Evolutionary conservation across 2,888 invertebrate genomes (phyloP).

Genomic region (Ectemnius cavifrons): DNA sequence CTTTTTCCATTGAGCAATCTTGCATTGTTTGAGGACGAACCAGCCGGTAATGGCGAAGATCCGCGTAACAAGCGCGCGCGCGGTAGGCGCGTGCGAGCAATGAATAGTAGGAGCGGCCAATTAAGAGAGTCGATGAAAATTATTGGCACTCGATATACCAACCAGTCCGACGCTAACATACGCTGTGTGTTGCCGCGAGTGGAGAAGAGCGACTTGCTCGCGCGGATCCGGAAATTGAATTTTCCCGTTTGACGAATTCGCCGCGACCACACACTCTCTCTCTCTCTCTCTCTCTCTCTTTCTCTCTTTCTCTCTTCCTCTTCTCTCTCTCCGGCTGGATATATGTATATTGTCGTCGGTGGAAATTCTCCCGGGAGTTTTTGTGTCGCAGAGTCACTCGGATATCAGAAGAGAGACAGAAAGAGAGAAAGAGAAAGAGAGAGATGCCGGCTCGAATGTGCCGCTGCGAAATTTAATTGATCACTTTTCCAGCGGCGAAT

Average conservation of each 20-base stretch:
- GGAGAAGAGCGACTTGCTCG: constrained; percentile 16
- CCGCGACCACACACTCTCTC: constrained; percentile 4
- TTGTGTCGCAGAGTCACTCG: constrained; percentile 26
- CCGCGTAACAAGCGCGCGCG: not conserved
- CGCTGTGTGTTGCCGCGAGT: no score
- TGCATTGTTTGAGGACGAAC: no score
- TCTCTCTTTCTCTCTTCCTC: no score
- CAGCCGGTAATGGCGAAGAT: not conserved
- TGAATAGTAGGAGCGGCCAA: constrained; percentile 40
- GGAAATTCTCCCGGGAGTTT: constrained; percentile 42
- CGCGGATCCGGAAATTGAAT: constrained; percentile 52
- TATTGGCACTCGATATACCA: constrained; percentile 43
- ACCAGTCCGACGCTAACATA: not conserved
- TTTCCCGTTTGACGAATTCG: constrained; percentile 55
- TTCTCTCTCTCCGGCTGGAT: not conserved
- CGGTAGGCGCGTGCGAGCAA: constrained; percentile 36
- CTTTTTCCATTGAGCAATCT: no score
- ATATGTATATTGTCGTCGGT: constrained; percentile 26
- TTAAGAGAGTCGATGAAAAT: constrained; percentile 44
- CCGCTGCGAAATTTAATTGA: constrained; percentile 45
- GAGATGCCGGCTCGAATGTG: constrained; percentile 10
- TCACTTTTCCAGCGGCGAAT: constrained; percentile 48
- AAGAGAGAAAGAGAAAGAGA: not conserved
- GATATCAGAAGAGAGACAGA: constrained; percentile 3
- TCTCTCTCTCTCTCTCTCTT: no score